Evolutionary conservation across 2,888 invertebrate species (phyloP), one percentile per base, ranked within the genome.

Genomic region (Drosophila rellima): DNA sequence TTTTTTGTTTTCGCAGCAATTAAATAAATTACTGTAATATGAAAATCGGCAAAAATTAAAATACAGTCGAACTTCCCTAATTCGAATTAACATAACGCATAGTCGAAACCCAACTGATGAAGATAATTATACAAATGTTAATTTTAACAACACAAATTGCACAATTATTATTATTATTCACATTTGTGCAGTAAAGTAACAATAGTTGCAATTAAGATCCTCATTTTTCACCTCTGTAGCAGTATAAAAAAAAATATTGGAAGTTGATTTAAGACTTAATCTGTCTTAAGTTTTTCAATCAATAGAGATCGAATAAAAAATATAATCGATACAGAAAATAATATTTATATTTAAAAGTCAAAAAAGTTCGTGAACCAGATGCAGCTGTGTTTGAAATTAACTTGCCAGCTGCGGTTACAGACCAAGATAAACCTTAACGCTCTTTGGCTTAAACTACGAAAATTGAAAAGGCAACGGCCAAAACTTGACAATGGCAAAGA

Each of bases 1-100:
- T 23, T 29, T 26, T 48, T 61, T 50, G 39, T 66, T 70, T 70
- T 67, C 47, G 56, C 42, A 69, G 60, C 66, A 81, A 81, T 81
- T 83, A 75, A 75, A 69, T 65, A 67, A 82, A 85, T 78, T 68
- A 44, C 66, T 65, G 50, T 40, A 67, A 69, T 77, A 66, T 2
- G n/a, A 8, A 48, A 18, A 18, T 31, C 31, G 18, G 33, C 6
- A 31, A 33, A 29, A 48, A 33, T n/a, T 15, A 2, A 47, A 48
- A 20, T n/a, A 7, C 18, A 33, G 18, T 33, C 18, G 11, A 31
- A 5, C 26, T 29, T 29, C 31, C 29, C 31, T 31, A 17, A 26
- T 15, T 45, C 10, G 3, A 45, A 47, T 31, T 47, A 48, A 33
- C 48, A 18, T 20, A 33, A 20, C 7, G 20, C 11, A 4, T 18